A percentile compares a stretch with the other conserved stretches of the same genome.
These are phyloP conservation scores for Microtus oregoni DNA, from an alignment of 2,113 vertebrate species.

Conservation along the genomic window DNA sequence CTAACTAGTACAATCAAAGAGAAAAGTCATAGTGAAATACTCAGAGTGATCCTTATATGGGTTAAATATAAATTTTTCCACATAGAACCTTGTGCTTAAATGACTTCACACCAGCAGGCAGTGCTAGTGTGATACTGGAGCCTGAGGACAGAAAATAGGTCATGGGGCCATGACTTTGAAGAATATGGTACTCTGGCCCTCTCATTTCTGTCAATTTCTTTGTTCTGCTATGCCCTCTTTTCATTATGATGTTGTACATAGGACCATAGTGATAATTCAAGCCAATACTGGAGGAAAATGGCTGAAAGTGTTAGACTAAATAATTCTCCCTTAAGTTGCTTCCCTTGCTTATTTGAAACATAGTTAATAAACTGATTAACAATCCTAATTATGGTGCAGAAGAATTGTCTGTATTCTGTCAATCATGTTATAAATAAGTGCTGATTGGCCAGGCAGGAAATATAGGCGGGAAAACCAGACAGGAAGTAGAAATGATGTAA, in stretches of 20 bases:
- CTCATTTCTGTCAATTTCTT: neutral
- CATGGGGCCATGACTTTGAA: neutral
- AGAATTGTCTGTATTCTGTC: too few relatives aligned
- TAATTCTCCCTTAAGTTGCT: neutral
- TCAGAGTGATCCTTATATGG: neutral
- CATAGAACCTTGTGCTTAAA: neutral
- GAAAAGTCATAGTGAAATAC: neutral
- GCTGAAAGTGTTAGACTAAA: neutral
- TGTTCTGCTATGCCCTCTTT: neutral
- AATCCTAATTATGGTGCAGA: neutral
- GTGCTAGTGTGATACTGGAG: neutral
- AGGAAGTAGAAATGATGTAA: too few relatives aligned
- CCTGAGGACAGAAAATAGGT: neutral
- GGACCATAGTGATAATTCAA: neutral
- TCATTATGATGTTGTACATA: neutral
- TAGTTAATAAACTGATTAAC: neutral
- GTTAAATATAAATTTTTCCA: neutral
- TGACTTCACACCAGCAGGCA: neutral
- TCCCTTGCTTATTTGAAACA: neutral
- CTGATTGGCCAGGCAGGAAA: too few relatives aligned
- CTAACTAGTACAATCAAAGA: neutral
- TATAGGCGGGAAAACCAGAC: too few relatives aligned
- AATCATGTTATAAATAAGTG: too few relatives aligned
- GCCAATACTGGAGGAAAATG: neutral
- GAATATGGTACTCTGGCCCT: neutral